phyloP scores from a whole-genome alignment of 2,113 vertebrate genomes.

The Copsychus sechellarum region DNA sequence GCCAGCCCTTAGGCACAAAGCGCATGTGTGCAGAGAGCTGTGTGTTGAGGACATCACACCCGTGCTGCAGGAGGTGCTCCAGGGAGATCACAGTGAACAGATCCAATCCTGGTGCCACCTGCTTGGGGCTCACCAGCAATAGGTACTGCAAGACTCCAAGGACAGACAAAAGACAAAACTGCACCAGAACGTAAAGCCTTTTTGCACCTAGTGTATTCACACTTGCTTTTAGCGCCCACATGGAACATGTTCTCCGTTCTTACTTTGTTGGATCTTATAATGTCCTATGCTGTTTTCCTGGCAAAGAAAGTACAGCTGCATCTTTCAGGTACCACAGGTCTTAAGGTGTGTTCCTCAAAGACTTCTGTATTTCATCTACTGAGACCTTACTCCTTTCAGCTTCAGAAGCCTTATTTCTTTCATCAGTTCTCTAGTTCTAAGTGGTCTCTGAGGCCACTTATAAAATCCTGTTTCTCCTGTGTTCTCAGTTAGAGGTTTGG shows the following conservation, averaged over 20 bases:
- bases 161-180: background rate
- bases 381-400: background rate
- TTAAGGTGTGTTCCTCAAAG: background rate
- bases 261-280: background rate
- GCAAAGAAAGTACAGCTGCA: background rate
- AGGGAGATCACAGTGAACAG: background rate
- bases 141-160: background rate
- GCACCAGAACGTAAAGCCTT: background rate
- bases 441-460: background rate
- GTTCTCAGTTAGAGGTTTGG: background rate
- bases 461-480: background rate
- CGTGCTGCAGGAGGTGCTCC: background rate
- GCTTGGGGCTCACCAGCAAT: background rate
- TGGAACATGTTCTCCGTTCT: background rate
- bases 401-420: background rate
- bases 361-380: background rate
- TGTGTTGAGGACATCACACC: background rate
- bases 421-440: background rate
- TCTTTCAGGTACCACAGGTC: background rate
- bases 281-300: background rate
- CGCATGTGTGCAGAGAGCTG: background rate
- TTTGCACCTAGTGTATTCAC: background rate
- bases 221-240: background rate
- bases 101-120: background rate
- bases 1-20: background rate